These are phyloP conservation scores for Hemitrygon akajei DNA, from an alignment of 2,797 vertebrate species.

Conservation along the genomic window DNA sequence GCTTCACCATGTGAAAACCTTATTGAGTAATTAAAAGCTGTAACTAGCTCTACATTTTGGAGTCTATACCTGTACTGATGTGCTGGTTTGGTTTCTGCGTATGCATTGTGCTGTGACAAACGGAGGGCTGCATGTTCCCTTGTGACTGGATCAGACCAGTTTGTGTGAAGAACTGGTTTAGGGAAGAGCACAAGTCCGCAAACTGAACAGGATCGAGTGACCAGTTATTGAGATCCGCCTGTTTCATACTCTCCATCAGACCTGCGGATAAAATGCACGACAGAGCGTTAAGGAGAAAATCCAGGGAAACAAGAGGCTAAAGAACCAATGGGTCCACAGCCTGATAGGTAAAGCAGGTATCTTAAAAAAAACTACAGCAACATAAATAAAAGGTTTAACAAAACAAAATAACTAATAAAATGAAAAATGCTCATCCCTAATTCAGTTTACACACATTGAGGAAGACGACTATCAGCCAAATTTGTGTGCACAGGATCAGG, in stretches of 20 bases:
- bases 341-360: conserved; percentile 40
- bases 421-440: not conserved
- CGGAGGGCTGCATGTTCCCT: conserved; percentile 70
- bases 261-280: conserved; percentile 54
- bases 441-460: conserved; percentile 11
- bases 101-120: conserved; percentile 80
- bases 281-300: conserved; percentile 37
- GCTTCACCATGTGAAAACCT: conserved; percentile 30
- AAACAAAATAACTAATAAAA: conserved; percentile 11
- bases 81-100: conserved; percentile 76
- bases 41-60: conserved; percentile 24
- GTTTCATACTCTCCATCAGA: conserved; percentile 86
- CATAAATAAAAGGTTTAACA: conserved; percentile 20
- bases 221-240: conserved; percentile 89
- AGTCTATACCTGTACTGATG: conserved; percentile 69
- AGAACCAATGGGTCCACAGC: conserved; percentile 34
- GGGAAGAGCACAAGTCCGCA: conserved; percentile 85
- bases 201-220: conserved; percentile 84
- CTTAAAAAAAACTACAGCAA: not conserved
- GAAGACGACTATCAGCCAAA: conserved; percentile 10
- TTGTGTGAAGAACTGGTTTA: conserved; percentile 85
- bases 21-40: conserved; percentile 24
- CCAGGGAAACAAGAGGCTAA: conserved; percentile 34
- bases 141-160: conserved; percentile 84
- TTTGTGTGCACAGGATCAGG: conserved; percentile 19